A percentile compares a stretch with the other conserved stretches of the same genome.
Evolutionary conservation across 2,797 vertebrate genomes (phyloP).

Genomic region (Pipistrellus kuhlii): DNA sequence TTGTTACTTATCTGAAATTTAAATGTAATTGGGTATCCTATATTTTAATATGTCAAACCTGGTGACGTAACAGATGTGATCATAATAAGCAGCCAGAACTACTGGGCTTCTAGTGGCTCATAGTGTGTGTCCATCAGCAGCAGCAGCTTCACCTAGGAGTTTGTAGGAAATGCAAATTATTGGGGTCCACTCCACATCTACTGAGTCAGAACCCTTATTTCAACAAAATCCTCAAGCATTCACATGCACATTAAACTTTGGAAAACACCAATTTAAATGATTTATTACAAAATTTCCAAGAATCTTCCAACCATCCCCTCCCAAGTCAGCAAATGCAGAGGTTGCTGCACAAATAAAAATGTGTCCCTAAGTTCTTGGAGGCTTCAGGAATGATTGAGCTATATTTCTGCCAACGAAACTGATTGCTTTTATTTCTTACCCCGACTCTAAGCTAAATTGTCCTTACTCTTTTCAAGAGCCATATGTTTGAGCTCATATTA

Average conservation of each 20-base stretch:
- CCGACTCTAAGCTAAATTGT: not conserved
- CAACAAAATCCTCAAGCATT: slow-evolving; percentile 28
- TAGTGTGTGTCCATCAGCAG: not conserved
- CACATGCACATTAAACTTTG: not conserved
- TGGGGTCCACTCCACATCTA: not conserved
- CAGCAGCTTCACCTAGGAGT: not conserved
- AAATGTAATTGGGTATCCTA: not conserved
- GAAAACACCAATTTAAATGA: slow-evolving; percentile 36
- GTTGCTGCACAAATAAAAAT: slow-evolving; percentile 39
- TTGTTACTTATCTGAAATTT: slow-evolving; percentile 1
- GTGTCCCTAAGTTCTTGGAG: not conserved
- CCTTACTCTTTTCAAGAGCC: not conserved
- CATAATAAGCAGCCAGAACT: not conserved
- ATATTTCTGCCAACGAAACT: not conserved
- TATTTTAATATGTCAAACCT: not conserved
- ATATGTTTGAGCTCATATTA: not conserved
- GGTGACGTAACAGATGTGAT: not conserved
- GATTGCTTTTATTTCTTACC: slow-evolving; percentile 38
- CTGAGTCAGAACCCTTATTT: not conserved
- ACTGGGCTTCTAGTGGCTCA: not conserved
- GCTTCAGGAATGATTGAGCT: slow-evolving; percentile 22
- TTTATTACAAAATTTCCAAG: slow-evolving; percentile 41
- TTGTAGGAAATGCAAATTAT: not conserved
- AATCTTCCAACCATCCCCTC: not conserved
- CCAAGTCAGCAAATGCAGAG: slow-evolving; percentile 51